A percentile compares a stretch with the other conserved stretches of the same genome.
phyloP scores from a whole-genome alignment of 1,140 invertebrate species.

The Platyura marginata region DNA sequence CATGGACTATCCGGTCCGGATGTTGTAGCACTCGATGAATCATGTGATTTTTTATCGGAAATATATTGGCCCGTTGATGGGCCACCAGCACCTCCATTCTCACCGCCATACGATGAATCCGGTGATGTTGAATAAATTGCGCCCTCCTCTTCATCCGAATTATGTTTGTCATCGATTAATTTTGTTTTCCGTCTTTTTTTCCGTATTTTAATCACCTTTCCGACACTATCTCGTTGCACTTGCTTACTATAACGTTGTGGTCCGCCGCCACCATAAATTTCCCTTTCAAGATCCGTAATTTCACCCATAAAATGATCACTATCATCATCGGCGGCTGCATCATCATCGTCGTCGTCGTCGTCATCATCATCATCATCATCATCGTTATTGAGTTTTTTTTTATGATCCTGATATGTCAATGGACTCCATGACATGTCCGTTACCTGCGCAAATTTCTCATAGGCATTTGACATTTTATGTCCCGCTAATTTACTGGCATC shows the following conservation, averaged over 20 bases:
- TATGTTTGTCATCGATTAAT: constrained; percentile 1
- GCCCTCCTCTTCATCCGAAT: constrained; percentile 18
- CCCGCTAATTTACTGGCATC: constrained; percentile 4
- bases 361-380: constrained; percentile 2
- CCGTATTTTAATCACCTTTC: constrained; percentile 5
- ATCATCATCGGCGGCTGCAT: constrained; percentile 14
- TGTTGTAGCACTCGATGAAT: constrained; percentile 56
- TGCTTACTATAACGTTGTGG: background rate
- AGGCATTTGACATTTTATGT: constrained; percentile 9
- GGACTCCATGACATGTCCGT: constrained; percentile 23
- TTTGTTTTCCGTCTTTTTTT: constrained; percentile 1
- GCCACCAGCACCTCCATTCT: constrained; percentile 4
- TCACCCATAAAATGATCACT: constrained; percentile 8
- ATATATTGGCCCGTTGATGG: background rate
- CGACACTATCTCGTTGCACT: background rate
- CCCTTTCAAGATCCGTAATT: constrained; percentile 6
- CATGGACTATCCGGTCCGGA: constrained; percentile 68
- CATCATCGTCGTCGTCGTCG: background rate
- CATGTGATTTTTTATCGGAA: constrained; percentile 1
- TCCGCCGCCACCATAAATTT: too few species aligned
- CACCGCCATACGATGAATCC: constrained; percentile 14
- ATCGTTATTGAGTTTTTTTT: too few species aligned
- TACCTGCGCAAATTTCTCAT: constrained; percentile 12
- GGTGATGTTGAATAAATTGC: constrained; percentile 13
- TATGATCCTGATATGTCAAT: constrained; percentile 14